Evolutionary conservation across 2,888 invertebrate genomes (phyloP).

Genomic region (Diogma glabrata): DNA sequence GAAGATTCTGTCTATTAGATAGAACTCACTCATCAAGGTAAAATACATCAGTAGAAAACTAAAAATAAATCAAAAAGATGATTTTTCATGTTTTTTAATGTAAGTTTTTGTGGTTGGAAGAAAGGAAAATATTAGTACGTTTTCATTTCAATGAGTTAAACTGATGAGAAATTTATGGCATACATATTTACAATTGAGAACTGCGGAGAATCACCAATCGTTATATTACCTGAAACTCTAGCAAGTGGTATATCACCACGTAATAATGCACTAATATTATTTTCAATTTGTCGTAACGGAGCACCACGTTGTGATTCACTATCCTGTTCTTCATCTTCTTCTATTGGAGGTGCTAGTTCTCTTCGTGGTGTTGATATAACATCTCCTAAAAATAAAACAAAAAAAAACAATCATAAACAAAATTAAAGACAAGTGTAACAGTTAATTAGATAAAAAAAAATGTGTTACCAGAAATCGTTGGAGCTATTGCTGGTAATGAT

Average conservation of each 20-base stretch:
- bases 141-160: too few relatives aligned
- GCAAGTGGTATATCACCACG: conserved; percentile 35
- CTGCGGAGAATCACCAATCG: not conserved
- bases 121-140: too few relatives aligned
- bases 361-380: conserved; percentile 42
- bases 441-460: too few relatives aligned
- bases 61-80: too few relatives aligned
- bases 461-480: conserved; percentile 11
- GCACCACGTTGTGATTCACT: conserved; percentile 52
- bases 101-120: too few relatives aligned
- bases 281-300: conserved; percentile 57
- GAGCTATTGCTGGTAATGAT: conserved; percentile 18
- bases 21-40: too few relatives aligned
- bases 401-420: too few relatives aligned
- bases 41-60: too few relatives aligned
- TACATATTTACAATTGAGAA: not conserved
- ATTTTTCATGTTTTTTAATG: too few relatives aligned
- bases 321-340: conserved; percentile 53
- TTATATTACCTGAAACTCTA: conserved; percentile 25
- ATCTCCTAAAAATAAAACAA: conserved; percentile 14
- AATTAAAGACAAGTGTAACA: too few relatives aligned
- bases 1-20: too few relatives aligned
- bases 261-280: conserved; percentile 58
- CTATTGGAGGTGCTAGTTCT: conserved; percentile 56
- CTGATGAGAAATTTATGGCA: too few relatives aligned